Percentiles rank a stretch among this genome's conserved stretches.
These are phyloP conservation scores for Dasypolia templi DNA, from an alignment of 2,888 invertebrate genomes.

Conservation along the genomic window DNA sequence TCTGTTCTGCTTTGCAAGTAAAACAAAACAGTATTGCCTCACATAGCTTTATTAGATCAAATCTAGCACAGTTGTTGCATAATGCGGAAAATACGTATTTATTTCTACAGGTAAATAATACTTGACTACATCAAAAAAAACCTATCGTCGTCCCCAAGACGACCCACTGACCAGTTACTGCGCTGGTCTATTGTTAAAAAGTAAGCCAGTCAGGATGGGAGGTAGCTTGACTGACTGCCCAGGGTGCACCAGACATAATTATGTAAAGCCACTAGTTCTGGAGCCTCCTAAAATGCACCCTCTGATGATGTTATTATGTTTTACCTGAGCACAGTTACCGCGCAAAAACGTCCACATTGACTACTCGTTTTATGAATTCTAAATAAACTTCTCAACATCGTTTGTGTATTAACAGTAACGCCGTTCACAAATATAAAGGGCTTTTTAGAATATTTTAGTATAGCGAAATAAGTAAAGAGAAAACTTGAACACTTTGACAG, in stretches of 20 bases:
- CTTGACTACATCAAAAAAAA: not conserved
- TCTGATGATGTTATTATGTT: not conserved
- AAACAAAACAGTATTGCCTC: no score
- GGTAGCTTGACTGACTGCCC: not conserved
- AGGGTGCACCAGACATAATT: not conserved
- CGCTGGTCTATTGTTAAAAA: not conserved
- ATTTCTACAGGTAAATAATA: not conserved
- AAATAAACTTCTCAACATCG: constrained; percentile 74
- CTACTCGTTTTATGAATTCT: constrained; percentile 66
- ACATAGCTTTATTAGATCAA: no score
- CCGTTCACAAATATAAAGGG: constrained; percentile 1
- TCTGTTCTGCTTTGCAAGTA: not conserved
- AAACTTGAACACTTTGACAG: not conserved
- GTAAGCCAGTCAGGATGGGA: not conserved
- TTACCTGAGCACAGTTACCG: constrained; percentile 70
- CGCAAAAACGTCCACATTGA: constrained; percentile 73
- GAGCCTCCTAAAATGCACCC: not conserved
- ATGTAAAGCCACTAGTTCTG: not conserved
- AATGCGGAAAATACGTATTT: not conserved
- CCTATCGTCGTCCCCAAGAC: no score
- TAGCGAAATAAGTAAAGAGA: not conserved
- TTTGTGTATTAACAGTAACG: constrained; percentile 34
- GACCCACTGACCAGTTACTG: no score
- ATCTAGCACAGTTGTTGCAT: not conserved
- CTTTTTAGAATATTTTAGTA: not conserved